These are phyloP conservation scores for Bibio marci DNA, from an alignment of 2,888 invertebrate species.

Conservation along the genomic window DNA sequence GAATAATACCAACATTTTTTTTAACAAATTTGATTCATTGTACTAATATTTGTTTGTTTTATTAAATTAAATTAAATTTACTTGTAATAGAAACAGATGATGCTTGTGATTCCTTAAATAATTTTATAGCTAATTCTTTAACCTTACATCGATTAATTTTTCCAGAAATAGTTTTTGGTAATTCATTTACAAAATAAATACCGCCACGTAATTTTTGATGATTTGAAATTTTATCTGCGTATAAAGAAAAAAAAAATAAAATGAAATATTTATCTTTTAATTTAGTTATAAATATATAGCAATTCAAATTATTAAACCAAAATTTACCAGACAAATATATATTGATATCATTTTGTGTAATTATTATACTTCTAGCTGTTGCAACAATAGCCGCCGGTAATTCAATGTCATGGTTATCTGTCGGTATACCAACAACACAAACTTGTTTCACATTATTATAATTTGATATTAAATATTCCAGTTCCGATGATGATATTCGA, in stretches of 20 bases:
- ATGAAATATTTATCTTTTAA: too few species aligned
- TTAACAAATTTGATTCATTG: too few species aligned
- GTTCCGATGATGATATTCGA: slow-evolving; percentile 5
- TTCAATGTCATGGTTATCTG: too few species aligned
- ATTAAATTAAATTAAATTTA: too few species aligned
- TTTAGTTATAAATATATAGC: too few species aligned
- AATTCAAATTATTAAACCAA: too few species aligned
- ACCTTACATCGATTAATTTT: slow-evolving; percentile 18
- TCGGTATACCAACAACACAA: slow-evolving; percentile 21
- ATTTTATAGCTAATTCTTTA: slow-evolving; percentile 6
- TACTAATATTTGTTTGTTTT: too few species aligned
- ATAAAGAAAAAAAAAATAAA: neutral
- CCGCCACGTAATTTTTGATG: slow-evolving; percentile 16
- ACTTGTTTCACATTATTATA: slow-evolving; percentile 18
- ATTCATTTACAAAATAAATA: slow-evolving; percentile 5
- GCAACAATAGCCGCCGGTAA: slow-evolving; percentile 20
- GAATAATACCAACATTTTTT: too few species aligned
- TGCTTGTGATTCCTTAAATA: too few species aligned
- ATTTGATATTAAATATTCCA: slow-evolving; percentile 3
- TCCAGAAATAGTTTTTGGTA: slow-evolving; percentile 25
- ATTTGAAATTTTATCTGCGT: slow-evolving; percentile 12
- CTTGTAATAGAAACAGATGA: too few species aligned
- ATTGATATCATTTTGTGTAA: slow-evolving; percentile 13
- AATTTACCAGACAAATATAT: slow-evolving; percentile 11
- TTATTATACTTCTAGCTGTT: too few species aligned